These are phyloP conservation scores for Andrena dorsata DNA, from an alignment of 2,888 invertebrate species.

Conservation along the genomic window DNA sequence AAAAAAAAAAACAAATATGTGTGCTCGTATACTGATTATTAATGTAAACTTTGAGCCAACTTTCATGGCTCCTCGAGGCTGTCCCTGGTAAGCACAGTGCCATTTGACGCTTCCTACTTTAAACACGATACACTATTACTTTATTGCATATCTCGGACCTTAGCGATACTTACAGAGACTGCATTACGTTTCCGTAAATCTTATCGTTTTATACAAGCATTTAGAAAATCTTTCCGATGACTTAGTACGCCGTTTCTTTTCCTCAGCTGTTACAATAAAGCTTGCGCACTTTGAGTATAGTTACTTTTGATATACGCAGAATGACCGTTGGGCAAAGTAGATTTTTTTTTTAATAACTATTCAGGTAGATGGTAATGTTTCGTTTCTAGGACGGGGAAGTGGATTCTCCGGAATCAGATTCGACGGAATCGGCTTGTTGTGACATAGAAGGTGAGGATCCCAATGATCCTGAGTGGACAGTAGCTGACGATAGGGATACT, in stretches of 20 bases:
- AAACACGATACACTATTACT: constrained; percentile 60
- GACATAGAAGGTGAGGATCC: constrained; percentile 90
- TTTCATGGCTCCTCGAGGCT: constrained; percentile 77
- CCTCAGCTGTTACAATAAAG: constrained; percentile 61
- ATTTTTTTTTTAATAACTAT: constrained; percentile 38
- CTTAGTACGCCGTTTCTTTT: constrained; percentile 68
- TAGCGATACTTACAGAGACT: constrained; percentile 52
- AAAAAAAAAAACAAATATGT: constrained; percentile 38
- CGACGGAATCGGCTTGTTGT: constrained; percentile 87
- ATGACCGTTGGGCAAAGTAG: constrained; percentile 42
- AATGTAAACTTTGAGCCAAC: constrained; percentile 75
- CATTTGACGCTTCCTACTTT: constrained; percentile 71
- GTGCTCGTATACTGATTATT: constrained; percentile 71
- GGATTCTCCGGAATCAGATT: constrained; percentile 85
- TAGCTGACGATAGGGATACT: constrained; percentile 84
- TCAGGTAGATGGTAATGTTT: constrained; percentile 64
- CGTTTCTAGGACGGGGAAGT: constrained; percentile 84
- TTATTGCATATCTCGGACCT: constrained; percentile 55
- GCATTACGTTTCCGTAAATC: constrained; percentile 51
- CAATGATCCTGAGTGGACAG: constrained; percentile 94
- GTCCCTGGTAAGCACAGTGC: constrained; percentile 72
- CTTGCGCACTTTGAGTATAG: constrained; percentile 61
- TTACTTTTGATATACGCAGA: constrained; percentile 62
- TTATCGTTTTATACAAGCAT: constrained; percentile 52
- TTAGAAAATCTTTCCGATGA: constrained; percentile 55